Evolutionary conservation across 2,888 invertebrate genomes (phyloP).

Genomic region (Emmelina monodactyla): DNA sequence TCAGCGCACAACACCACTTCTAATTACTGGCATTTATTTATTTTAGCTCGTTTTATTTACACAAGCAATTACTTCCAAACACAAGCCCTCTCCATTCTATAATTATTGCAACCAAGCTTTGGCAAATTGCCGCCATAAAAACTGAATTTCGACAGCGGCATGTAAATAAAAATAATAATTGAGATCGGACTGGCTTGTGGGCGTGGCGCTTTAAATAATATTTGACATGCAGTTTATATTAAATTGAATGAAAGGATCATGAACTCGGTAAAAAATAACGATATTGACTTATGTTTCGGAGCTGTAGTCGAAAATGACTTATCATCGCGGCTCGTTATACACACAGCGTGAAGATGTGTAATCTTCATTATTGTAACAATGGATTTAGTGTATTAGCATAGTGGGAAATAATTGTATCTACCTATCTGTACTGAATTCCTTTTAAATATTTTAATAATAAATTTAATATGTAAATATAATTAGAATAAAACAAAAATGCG

Average conservation of each 20-base stretch:
- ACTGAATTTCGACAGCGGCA: constrained; percentile 31
- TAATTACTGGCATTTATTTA: background rate
- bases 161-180: constrained; percentile 41
- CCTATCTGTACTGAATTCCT: no score
- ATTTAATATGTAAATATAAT: no score
- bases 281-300: no score
- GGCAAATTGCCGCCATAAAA: constrained; percentile 35
- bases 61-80: constrained; percentile 20
- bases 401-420: no score
- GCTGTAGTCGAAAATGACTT: no score
- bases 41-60: constrained; percentile 11
- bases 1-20: background rate
- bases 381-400: no score
- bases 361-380: no score
- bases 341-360: no score
- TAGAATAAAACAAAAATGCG: no score
- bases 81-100: constrained; percentile 19
- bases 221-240: constrained; percentile 53
- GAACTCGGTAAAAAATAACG: background rate
- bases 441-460: no score
- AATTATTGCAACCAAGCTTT: constrained; percentile 28
- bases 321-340: no score
- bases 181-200: constrained; percentile 27
- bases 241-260: constrained; percentile 22
- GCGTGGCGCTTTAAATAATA: constrained; percentile 39